These are phyloP conservation scores for Myotis daubentonii DNA, from an alignment of 2,797 vertebrate genomes.

Conservation along the genomic window DNA sequence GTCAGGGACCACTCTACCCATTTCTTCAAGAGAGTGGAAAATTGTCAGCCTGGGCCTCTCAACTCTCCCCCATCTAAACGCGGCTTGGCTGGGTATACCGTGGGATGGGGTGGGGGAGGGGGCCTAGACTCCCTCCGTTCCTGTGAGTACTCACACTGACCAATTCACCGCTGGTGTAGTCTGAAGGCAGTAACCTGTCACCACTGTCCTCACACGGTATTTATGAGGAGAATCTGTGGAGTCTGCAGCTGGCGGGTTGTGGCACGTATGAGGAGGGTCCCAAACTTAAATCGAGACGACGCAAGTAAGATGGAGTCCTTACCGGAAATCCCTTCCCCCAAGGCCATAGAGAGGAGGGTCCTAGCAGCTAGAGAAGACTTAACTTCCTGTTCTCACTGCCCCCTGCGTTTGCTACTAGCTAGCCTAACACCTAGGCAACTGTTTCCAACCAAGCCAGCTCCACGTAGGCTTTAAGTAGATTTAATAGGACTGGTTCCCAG, in stretches of 20 bases:
- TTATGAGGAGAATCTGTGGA: not conserved
- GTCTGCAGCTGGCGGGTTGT: not conserved
- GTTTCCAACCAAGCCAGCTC: not conserved
- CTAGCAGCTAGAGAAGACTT: not conserved
- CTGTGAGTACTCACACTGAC: not conserved
- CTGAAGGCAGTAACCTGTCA: not conserved
- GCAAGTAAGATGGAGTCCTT: not conserved
- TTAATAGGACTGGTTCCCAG: not conserved
- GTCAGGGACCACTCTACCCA: not conserved
- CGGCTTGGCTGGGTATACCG: not conserved
- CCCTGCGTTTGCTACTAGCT: not conserved
- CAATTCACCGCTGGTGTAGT: slow-evolving; percentile 30
- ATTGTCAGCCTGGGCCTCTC: not conserved
- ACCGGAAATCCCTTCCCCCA: not conserved
- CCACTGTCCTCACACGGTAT: not conserved
- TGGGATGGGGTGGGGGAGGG: no score
- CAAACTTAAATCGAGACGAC: not conserved
- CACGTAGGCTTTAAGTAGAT: not conserved
- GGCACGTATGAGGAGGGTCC: not conserved
- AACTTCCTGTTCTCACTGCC: not conserved
- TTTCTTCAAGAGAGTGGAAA: not conserved
- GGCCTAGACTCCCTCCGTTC: not conserved
- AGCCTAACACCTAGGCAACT: not conserved
- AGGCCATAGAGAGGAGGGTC: not conserved
- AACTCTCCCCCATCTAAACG: not conserved